Evolutionary conservation across 2,797 vertebrate species (phyloP), one percentile per base, ranked within the genome.

Genomic region (Natrix natrix): DNA sequence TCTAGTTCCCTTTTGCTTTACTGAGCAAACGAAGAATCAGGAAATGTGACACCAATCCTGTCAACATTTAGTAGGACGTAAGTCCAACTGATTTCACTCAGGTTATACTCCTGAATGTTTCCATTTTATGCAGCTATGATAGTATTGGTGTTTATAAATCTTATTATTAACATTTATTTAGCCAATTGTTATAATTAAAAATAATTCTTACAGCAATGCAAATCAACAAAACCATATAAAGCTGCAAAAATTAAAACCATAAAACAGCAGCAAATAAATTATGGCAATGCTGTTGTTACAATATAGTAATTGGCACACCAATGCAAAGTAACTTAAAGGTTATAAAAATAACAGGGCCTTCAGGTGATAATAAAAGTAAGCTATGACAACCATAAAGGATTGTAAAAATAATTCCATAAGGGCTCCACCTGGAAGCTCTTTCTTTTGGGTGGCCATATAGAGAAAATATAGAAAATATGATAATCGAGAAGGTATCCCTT

Each of bases 1-100:
- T 95, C 95, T 93, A 92, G 96, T 96, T 92, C 93, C 95, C 83
- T 83, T 86, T 83, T 89, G 89, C 90, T 78, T 93, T 94, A 26
- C 94, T 93, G 86, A 69, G 93, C 91, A 96, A 95, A 52, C 91
- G 87, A 88, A 94, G 24, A 91, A 88, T 61, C 95, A 94, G 94
- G 95, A 97, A 96, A 61, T 1, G 32, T 20, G 91, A 91, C 52
- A 69, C 24, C 32, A 88, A 56, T 63, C 48, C 57, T 91, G 37
- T 89, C 56, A 91, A 26, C 55, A 43, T 83, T 55, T 61, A 91
- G 48, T 61, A 48, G 55, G 55, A 93, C 52, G 28, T 32, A 87
- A 88, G 17, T 2, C 57, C 28, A 24, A 48, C 48, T 91, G 66
- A 89, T 28, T 89, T 88, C 17, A 11, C 5, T n/a, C 17, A 24